Percentiles rank a stretch among this genome's conserved stretches.
Conservation (phyloP, 2,888 invertebrate genomes). For the Drosophila siamana region DNA sequence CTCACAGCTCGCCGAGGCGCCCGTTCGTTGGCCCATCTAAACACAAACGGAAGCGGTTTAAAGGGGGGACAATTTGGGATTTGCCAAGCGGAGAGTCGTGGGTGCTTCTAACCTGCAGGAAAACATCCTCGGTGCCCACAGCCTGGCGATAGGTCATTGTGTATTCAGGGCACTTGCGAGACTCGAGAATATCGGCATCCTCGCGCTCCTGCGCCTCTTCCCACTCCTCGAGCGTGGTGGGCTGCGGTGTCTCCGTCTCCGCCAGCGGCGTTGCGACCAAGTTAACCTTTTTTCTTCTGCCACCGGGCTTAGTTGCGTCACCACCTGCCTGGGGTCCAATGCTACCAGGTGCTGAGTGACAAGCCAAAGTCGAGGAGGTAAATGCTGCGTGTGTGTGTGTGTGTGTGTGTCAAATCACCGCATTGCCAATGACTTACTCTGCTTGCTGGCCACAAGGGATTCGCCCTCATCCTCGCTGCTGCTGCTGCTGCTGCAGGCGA, state of each 20-base stretch:
- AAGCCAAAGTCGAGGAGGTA: not conserved
- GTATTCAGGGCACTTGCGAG: conserved; percentile 90
- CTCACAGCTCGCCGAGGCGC: conserved; percentile 93
- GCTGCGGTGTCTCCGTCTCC: conserved; percentile 46
- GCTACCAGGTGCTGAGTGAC: conserved; percentile 85
- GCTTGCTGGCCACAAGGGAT: conserved; percentile 49
- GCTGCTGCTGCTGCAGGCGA: conserved; percentile 80
- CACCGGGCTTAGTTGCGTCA: conserved; percentile 17
- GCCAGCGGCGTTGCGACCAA: conserved; percentile 61
- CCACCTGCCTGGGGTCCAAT: conserved; percentile 78
- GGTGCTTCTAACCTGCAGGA: conserved; percentile 88
- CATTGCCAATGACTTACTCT: conserved; percentile 65
- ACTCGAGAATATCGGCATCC: conserved; percentile 87
- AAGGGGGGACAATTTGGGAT: too few species aligned
- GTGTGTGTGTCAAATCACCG: too few species aligned
- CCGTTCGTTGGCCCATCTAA: conserved; percentile 93
- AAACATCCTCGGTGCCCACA: conserved; percentile 94
- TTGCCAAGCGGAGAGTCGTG: not conserved
- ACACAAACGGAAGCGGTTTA: conserved; percentile 36
- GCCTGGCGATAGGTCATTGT: conserved; percentile 94
- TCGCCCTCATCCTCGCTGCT: conserved; percentile 76
- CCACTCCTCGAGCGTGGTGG: conserved; percentile 83
- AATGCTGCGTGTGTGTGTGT: not conserved
- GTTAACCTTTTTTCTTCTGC: conserved; percentile 55
- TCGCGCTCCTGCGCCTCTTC: conserved; percentile 86